A percentile compares a stretch with the other conserved stretches of the same genome.
phyloP scores from a whole-genome alignment of 2,797 vertebrate genomes.

The Novumbra hubbsi region DNA sequence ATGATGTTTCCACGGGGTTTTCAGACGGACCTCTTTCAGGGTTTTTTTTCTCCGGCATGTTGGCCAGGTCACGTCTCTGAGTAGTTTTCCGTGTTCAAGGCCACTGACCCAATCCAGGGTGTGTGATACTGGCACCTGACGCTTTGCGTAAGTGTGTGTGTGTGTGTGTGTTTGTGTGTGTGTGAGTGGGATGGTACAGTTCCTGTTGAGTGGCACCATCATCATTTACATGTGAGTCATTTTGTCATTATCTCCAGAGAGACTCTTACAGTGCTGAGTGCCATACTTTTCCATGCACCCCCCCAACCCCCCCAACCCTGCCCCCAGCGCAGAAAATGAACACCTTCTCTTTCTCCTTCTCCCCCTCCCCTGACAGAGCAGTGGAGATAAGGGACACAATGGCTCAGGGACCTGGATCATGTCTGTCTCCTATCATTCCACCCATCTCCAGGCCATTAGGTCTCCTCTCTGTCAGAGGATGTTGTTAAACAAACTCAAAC shows the following conservation, averaged over 20 bases:
- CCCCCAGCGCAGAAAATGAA: too few relatives aligned
- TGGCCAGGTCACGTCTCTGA: background rate
- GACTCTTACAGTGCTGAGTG: too few relatives aligned
- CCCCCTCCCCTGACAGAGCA: slow-evolving; percentile 62
- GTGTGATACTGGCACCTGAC: background rate
- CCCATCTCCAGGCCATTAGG: slow-evolving; percentile 70
- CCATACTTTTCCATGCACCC: too few relatives aligned
- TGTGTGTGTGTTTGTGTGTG: background rate
- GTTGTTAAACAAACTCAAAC: slow-evolving; percentile 82
- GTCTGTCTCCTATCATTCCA: slow-evolving; percentile 70
- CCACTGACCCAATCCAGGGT: slow-evolving; percentile 1
- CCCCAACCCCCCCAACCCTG: slow-evolving; percentile 36
- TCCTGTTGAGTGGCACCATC: too few relatives aligned
- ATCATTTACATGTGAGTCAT: too few relatives aligned
- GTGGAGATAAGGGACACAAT: slow-evolving; percentile 77
- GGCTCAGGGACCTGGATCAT: slow-evolving; percentile 62
- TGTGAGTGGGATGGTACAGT: background rate
- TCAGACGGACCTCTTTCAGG: background rate
- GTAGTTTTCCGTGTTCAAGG: background rate
- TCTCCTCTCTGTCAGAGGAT: slow-evolving; percentile 74
- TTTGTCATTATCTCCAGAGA: too few relatives aligned
- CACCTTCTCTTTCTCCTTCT: slow-evolving; percentile 46
- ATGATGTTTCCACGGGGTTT: background rate
- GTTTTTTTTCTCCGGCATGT: background rate
- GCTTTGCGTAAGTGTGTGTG: background rate